Evolutionary conservation across 1,140 invertebrate genomes (phyloP), one percentile per base, ranked within the genome.

Genomic region (Drosophila rufa): DNA sequence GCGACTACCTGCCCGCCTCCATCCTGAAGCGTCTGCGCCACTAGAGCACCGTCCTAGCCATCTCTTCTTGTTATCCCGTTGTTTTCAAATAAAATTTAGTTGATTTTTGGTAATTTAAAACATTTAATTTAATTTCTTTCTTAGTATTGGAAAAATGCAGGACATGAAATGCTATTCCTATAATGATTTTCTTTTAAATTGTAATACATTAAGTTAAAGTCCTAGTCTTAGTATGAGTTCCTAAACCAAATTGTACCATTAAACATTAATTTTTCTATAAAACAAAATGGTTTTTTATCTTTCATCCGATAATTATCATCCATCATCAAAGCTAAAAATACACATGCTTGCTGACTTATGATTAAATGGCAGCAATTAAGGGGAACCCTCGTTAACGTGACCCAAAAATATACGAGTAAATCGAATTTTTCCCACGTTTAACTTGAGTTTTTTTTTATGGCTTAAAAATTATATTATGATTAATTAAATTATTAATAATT

Each of bases 1-100:
- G 51, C 74, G 71, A 91, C 45, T 92, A 92, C 58, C 50, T 92
- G 57, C 91, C 91, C 6, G 71, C 91, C n/a, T 80, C 79, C 14
- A 92, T 92, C 38, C 66, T 92, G 9, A 82, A 70, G 43, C 85
- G 85, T 15, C 62, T 91, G n/a, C 86, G 85, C 7, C 74, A 82
- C 22, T 79, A 56, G 53, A 45, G n/a, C 33, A 2, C 2, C 11
- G 4, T 17, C 15, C 15, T 30, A 4, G 33, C 8, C 53, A 11
- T 25, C 7, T 40, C 7, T 33, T 30, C 30, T 65, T 79, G 59
- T 55, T 74, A 43, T 33, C 36, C 58, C 33, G 17, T 62, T 79
- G 40, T 60, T 66, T 55, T 55, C 8, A 40, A 74, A 61, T 80
- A 79, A 67, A 79, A 67, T 40, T 27, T 64, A 45, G 43, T 46